Percentiles rank a stretch among this genome's conserved stretches.
These are phyloP conservation scores for Monoplex corrugatus DNA, from an alignment of 2,888 invertebrate species.

Conservation along the genomic window DNA sequence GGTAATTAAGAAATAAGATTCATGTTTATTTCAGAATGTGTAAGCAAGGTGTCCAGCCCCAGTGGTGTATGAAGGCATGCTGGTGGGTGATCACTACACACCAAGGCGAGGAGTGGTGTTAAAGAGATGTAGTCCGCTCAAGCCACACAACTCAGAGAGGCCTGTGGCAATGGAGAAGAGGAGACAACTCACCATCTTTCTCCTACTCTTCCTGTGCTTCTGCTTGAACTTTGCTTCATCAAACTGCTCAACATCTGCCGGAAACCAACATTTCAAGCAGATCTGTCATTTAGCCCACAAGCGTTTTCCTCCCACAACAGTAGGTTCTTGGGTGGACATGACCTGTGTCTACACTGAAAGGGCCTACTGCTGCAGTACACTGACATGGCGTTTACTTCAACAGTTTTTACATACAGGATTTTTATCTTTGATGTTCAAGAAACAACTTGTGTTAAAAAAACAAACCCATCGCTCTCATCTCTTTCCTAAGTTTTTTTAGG, in stretches of 20 bases:
- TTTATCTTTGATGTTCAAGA: no score
- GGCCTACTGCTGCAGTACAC: not conserved
- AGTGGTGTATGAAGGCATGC: not conserved
- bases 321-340: not conserved
- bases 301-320: no score
- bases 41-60: constrained; percentile 37
- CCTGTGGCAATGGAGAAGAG: not conserved
- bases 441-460: no score
- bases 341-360: not conserved
- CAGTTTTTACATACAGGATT: no score
- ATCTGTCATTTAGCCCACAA: not conserved
- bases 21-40: not conserved
- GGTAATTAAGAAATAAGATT: no score
- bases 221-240: constrained; percentile 86
- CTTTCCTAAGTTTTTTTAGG: no score
- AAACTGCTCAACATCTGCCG: constrained; percentile 90
- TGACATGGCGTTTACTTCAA: no score
- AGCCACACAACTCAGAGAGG: not conserved
- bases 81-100: not conserved
- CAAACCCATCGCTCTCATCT: no score
- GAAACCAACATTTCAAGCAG: no score
- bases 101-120: not conserved
- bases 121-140: not conserved
- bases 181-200: constrained; percentile 79
- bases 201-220: constrained; percentile 86